Evolutionary conservation across 2,888 invertebrate species (phyloP).

Genomic region (Ptychoptera contaminata): DNA sequence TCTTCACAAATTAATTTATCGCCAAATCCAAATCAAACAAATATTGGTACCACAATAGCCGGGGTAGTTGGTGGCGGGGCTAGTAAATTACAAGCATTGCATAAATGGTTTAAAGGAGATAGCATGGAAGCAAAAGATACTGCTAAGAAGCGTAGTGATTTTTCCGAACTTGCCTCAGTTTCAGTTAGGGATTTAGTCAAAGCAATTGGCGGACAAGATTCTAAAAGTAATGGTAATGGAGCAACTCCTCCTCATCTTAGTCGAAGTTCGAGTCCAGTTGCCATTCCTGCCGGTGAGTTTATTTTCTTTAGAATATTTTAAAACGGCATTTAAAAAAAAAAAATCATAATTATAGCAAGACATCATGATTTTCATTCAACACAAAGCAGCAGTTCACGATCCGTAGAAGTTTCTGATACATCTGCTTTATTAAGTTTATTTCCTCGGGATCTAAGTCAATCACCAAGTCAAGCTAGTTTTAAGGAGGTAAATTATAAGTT

Average conservation of each 20-base stretch:
- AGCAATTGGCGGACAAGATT: constrained; percentile 47
- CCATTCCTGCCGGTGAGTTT: constrained; percentile 38
- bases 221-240: constrained; percentile 63
- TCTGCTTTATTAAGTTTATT: constrained; percentile 44
- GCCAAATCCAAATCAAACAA: constrained; percentile 17
- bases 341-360: constrained; percentile 6
- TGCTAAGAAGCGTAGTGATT: constrained; percentile 22
- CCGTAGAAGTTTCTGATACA: constrained; percentile 35
- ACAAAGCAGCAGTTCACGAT: constrained; percentile 18
- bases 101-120: constrained; percentile 32
- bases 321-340: no score
- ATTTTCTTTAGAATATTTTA: no score
- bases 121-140: constrained; percentile 18
- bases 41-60: constrained; percentile 29
- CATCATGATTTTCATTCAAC: constrained; percentile 9
- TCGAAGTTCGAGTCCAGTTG: constrained; percentile 42
- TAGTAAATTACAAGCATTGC: constrained; percentile 29
- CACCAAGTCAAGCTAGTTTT: constrained; percentile 32
- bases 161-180: constrained; percentile 28
- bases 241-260: constrained; percentile 47
- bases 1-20: constrained; percentile 6
- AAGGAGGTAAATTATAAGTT: constrained; percentile 12
- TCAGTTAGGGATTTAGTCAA: constrained; percentile 60
- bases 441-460: constrained; percentile 43
- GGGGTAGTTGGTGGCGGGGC: constrained; percentile 31